Evolutionary conservation across 2,797 vertebrate genomes (phyloP).

Genomic region (Oreortyx pictus): DNA sequence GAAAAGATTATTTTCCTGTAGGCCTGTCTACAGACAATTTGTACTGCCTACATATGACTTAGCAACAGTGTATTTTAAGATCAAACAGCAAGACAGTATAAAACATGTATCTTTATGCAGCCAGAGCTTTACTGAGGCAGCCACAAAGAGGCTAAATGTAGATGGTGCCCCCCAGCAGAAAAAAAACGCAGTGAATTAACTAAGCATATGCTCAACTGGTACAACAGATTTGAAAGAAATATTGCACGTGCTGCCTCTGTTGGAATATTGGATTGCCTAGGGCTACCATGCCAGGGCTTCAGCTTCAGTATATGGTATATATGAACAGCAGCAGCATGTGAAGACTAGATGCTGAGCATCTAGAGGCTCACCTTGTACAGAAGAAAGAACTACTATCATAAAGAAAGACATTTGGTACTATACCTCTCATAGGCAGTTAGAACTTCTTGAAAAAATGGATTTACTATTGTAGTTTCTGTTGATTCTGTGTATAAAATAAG

Average conservation of each 20-base stretch:
- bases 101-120: neutral
- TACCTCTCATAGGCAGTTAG: neutral
- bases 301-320: accelerated
- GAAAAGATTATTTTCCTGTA: neutral
- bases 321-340: neutral
- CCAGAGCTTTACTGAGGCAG: neutral
- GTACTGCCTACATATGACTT: neutral
- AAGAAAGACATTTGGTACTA: neutral
- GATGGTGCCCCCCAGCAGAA: neutral
- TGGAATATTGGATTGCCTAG: neutral
- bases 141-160: neutral
- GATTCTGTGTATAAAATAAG: neutral
- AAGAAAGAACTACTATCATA: neutral
- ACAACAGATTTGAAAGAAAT: neutral
- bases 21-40: neutral
- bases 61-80: neutral
- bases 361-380: neutral
- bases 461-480: neutral
- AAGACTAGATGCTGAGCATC: neutral
- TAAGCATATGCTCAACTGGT: neutral
- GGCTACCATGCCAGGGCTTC: neutral
- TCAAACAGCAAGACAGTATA: neutral
- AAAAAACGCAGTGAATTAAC: neutral
- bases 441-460: neutral
- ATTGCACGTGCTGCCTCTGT: neutral